Conservation (phyloP, 2,797 vertebrate genomes). For the Hyperoplus immaculatus region DNA sequence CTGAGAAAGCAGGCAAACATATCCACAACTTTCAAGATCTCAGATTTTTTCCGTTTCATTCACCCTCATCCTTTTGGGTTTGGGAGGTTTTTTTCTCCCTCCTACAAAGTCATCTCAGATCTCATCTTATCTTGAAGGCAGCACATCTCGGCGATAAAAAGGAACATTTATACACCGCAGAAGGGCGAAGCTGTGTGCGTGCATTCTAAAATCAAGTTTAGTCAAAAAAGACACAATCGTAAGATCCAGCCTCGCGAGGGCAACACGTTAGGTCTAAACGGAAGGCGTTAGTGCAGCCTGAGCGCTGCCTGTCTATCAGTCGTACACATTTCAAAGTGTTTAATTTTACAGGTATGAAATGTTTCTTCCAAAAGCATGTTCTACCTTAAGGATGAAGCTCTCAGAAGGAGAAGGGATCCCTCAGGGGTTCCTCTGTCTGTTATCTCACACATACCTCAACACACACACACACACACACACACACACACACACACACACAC, state of each 20-base stretch:
- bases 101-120: constrained; percentile 44
- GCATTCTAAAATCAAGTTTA: constrained; percentile 37
- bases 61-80: constrained; percentile 17
- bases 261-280: constrained; percentile 46
- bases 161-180: constrained; percentile 56
- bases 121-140: constrained; percentile 52
- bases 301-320: constrained; percentile 57
- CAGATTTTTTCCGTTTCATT: background rate
- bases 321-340: constrained; percentile 57
- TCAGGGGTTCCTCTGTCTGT: constrained; percentile 51
- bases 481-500: constrained; percentile 32
- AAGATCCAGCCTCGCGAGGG: constrained; percentile 30
- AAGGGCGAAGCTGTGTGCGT: constrained; percentile 42
- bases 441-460: too few species aligned
- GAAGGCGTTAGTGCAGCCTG: constrained; percentile 64
- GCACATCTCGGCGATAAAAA: constrained; percentile 53
- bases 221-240: constrained; percentile 43
- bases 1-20: constrained; percentile 6
- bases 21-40: constrained; percentile 22
- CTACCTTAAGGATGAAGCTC: constrained; percentile 57
- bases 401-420: constrained; percentile 51
- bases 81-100: constrained; percentile 19
- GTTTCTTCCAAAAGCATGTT: constrained; percentile 56
- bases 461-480: constrained; percentile 20
- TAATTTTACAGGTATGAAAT: constrained; percentile 62